Conservation (phyloP, 2,797 vertebrate genomes). For the Pipistrellus nathusii region DNA sequence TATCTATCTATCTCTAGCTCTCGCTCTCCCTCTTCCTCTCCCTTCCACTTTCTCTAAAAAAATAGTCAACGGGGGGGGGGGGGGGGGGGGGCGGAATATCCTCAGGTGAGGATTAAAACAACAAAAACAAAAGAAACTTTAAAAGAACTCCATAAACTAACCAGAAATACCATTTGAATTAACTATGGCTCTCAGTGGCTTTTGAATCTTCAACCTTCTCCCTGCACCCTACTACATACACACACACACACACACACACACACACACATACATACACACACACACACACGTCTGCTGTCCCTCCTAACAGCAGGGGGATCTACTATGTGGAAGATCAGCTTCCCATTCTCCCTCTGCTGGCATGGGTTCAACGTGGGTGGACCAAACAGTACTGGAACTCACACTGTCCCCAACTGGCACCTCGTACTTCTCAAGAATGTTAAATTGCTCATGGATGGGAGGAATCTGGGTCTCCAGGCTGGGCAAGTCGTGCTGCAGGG, state of each 20-base stretch:
- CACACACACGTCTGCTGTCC: neutral
- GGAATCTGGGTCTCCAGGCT: conserved; percentile 88
- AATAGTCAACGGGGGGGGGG: no score
- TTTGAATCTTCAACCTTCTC: neutral
- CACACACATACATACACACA: no score
- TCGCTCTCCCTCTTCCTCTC: no score
- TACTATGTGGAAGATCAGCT: accelerated
- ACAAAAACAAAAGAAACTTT: no score
- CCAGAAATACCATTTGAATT: neutral
- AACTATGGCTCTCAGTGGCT: neutral
- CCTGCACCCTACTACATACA: no score
- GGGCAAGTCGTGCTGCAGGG: conserved; percentile 88
- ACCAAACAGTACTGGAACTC: conserved; percentile 69
- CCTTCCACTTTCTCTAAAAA: no score
- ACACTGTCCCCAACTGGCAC: conserved; percentile 89
- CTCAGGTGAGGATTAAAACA: no score
- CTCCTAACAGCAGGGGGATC: neutral
- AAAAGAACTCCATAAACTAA: neutral
- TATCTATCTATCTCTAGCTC: no score
- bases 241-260: no score
- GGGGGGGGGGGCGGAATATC: no score
- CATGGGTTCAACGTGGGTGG: no score
- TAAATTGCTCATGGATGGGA: conserved; percentile 92
- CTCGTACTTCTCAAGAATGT: conserved; percentile 92
- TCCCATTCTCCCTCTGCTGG: neutral